Evolutionary conservation across 2,797 vertebrate species (phyloP).

Genomic region (Melanotaenia boesemani): DNA sequence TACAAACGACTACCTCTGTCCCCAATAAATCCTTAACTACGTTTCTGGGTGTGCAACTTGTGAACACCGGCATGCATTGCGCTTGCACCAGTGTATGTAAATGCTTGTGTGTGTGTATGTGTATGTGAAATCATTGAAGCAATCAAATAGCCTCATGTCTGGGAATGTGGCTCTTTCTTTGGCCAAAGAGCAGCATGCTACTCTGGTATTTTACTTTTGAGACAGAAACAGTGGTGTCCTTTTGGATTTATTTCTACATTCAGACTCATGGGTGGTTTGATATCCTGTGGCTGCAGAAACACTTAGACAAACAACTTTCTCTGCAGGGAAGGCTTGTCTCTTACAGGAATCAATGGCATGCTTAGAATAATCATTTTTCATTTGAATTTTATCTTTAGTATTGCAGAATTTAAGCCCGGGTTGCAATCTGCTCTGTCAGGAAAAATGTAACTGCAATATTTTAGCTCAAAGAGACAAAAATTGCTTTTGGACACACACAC

Average conservation of each 20-base stretch:
- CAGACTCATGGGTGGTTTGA: slow-evolving; percentile 52
- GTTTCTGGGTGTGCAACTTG: slow-evolving; percentile 36
- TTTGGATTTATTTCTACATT: slow-evolving; percentile 41
- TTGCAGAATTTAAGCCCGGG: slow-evolving; percentile 42
- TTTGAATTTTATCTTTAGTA: slow-evolving; percentile 47
- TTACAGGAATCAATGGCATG: slow-evolving; percentile 48
- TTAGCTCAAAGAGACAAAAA: slow-evolving; percentile 46
- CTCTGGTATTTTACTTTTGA: slow-evolving; percentile 44
- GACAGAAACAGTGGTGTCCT: slow-evolving; percentile 53
- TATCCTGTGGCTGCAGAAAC: slow-evolving; percentile 61
- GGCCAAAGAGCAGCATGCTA: slow-evolving; percentile 52
- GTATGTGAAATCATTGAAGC: slow-evolving; percentile 2
- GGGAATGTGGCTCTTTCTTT: slow-evolving; percentile 40
- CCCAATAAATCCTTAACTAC: slow-evolving; percentile 54
- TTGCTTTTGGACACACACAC: slow-evolving; percentile 29
- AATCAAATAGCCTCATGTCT: slow-evolving; percentile 51
- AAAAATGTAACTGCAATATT: slow-evolving; percentile 59
- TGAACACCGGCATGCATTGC: slow-evolving; percentile 17
- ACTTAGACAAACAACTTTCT: slow-evolving; percentile 57
- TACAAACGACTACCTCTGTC: slow-evolving; percentile 56
- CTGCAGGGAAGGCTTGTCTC: slow-evolving; percentile 47
- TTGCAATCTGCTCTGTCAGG: slow-evolving; percentile 53
- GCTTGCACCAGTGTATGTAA: background rate
- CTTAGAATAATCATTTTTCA: slow-evolving; percentile 52
- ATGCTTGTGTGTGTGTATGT: slow-evolving; percentile 12